Percentiles rank a stretch among this genome's conserved stretches.
Evolutionary conservation across 2,113 vertebrate genomes (phyloP).

Genomic region (Cavia porcellus): DNA sequence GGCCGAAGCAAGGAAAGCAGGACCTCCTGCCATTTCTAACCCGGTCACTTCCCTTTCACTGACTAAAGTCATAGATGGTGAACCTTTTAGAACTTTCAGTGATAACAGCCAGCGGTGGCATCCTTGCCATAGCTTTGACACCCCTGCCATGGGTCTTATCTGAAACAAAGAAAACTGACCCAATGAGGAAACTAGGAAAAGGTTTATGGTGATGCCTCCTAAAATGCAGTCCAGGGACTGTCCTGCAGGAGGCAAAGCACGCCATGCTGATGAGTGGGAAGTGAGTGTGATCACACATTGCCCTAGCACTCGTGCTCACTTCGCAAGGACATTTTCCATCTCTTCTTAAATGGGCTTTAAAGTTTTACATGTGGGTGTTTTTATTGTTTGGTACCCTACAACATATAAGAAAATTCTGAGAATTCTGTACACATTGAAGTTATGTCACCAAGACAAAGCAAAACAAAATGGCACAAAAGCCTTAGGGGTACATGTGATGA

Average conservation of each 20-base stretch:
- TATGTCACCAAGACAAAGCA: constrained; percentile 36
- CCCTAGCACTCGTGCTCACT: not conserved
- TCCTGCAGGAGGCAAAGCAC: not conserved
- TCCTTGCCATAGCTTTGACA: not conserved
- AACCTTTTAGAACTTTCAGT: not conserved
- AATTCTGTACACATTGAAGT: not conserved
- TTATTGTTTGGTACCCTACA: not conserved
- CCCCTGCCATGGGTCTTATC: not conserved
- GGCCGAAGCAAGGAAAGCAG: not conserved
- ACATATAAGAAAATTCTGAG: not conserved
- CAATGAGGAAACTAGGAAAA: constrained; percentile 67
- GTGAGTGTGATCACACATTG: no score
- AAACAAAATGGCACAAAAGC: constrained; percentile 23
- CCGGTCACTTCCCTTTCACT: constrained; percentile 63
- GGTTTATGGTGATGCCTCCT: not conserved
- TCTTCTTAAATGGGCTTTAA: not conserved
- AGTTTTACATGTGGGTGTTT: constrained; percentile 16
- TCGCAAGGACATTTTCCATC: not conserved
- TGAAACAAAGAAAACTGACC: constrained; percentile 53
- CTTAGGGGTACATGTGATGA: not conserved
- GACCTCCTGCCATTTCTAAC: constrained; percentile 11
- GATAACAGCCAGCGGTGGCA: not conserved
- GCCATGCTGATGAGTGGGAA: not conserved
- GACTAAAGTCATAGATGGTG: constrained; percentile 52
- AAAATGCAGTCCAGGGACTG: constrained; percentile 11